A percentile compares a stretch with the other conserved stretches of the same genome.
These are phyloP conservation scores for Colius striatus DNA, from an alignment of 2,113 vertebrate species.

Conservation along the genomic window DNA sequence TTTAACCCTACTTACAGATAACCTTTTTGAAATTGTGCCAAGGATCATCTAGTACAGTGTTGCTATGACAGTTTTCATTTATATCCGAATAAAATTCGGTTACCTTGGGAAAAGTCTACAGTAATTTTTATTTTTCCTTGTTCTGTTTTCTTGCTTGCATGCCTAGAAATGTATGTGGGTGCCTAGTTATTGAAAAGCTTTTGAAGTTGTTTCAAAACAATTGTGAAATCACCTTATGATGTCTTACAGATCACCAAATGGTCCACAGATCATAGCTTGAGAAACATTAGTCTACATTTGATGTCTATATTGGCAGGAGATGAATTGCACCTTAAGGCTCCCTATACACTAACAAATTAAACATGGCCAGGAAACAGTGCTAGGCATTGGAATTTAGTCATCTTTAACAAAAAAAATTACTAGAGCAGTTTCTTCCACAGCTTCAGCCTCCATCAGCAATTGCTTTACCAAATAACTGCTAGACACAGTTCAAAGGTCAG, in stretches of 20 bases:
- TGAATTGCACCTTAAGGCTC: not conserved
- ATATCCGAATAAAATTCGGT: not conserved
- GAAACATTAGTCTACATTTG: not conserved
- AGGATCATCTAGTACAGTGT: not conserved
- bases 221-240: constrained; percentile 30
- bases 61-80: constrained; percentile 1
- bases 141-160: not conserved
- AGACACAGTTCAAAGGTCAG: not conserved
- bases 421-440: not conserved
- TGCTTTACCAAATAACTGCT: not conserved
- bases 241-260: constrained; percentile 20
- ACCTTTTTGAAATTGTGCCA: not conserved
- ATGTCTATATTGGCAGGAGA: not conserved
- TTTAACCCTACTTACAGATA: not conserved
- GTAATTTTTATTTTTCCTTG: not conserved
- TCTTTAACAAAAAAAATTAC: not conserved
- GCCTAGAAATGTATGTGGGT: not conserved
- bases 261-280: not conserved
- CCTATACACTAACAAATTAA: not conserved
- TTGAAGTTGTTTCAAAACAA: constrained; percentile 2
- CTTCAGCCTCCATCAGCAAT: not conserved
- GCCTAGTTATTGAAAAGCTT: not conserved
- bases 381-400: not conserved
- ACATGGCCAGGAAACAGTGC: not conserved
- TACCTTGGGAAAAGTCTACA: not conserved